Evolutionary conservation across 35 echinoderm and acorn worm species (phyloP).

Genomic region (Amphiura filiformis): DNA sequence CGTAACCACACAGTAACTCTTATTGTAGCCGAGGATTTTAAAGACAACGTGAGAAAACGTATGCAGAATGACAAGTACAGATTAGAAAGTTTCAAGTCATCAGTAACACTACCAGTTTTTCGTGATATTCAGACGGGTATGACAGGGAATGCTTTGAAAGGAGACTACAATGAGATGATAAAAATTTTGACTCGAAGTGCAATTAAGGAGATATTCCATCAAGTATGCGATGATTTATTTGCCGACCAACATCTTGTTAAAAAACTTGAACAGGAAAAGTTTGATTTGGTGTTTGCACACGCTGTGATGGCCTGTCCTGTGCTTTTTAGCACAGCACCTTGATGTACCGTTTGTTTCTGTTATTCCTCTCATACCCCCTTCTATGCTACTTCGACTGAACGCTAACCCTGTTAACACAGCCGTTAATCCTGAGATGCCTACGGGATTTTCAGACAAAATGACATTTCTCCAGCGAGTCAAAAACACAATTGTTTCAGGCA

Average conservation of each 20-base stretch:
- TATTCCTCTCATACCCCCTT: background rate
- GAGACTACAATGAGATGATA: background rate
- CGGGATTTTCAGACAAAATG: background rate
- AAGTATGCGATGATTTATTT: background rate
- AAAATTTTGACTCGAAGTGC: background rate
- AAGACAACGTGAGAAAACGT: background rate
- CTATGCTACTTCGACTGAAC: background rate
- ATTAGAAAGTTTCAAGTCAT: background rate
- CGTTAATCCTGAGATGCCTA: background rate
- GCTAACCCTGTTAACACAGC: background rate
- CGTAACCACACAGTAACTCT: no score
- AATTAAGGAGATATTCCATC: background rate
- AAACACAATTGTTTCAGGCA: background rate
- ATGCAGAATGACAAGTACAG: background rate
- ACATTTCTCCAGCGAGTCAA: background rate
- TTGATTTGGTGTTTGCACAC: background rate
- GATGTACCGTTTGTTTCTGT: no score
- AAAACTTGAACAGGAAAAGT: background rate
- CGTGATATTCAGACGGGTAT: background rate
- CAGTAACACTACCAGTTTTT: background rate
- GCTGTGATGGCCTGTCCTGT: background rate
- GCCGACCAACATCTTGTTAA: background rate
- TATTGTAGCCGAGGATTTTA: background rate
- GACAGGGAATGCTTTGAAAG: background rate
- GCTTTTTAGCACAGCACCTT: no score